These are phyloP conservation scores for Augochlora pura DNA, from an alignment of 1,140 invertebrate genomes.

Conservation along the genomic window DNA sequence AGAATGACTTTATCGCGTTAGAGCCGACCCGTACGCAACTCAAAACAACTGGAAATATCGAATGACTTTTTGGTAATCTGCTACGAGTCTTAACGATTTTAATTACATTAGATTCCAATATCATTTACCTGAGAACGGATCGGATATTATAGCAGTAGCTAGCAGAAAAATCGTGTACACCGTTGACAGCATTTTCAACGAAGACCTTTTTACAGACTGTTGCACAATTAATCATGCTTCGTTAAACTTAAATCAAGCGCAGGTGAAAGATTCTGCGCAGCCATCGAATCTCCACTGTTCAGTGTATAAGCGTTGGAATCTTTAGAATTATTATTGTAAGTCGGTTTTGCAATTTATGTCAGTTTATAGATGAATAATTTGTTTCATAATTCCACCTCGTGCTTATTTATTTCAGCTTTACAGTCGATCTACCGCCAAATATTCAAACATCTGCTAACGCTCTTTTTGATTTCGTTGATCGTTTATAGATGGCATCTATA, in stretches of 20 bases:
- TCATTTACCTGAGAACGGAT: conserved; percentile 23
- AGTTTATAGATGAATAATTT: neutral
- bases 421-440: neutral
- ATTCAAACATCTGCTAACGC: conserved; percentile 13
- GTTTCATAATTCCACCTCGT: no score
- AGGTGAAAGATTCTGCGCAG: conserved; percentile 61
- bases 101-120: no score
- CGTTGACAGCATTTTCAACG: conserved; percentile 50
- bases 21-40: neutral
- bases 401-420: neutral
- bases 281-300: conserved; percentile 8
- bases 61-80: no score
- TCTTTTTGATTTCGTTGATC: neutral
- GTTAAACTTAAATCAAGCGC: conserved; percentile 51
- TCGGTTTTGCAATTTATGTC: neutral
- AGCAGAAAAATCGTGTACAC: conserved; percentile 26
- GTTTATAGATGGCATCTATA: neutral
- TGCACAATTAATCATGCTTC: conserved; percentile 63
- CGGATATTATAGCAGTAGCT: neutral
- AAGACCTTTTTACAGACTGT: conserved; percentile 60
- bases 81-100: no score
- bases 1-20: neutral
- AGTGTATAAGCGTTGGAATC: neutral
- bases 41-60: neutral
- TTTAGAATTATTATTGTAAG: neutral